phyloP scores from a whole-genome alignment of 2,797 vertebrate genomes.

The Odontamblyopus rebecca region DNA sequence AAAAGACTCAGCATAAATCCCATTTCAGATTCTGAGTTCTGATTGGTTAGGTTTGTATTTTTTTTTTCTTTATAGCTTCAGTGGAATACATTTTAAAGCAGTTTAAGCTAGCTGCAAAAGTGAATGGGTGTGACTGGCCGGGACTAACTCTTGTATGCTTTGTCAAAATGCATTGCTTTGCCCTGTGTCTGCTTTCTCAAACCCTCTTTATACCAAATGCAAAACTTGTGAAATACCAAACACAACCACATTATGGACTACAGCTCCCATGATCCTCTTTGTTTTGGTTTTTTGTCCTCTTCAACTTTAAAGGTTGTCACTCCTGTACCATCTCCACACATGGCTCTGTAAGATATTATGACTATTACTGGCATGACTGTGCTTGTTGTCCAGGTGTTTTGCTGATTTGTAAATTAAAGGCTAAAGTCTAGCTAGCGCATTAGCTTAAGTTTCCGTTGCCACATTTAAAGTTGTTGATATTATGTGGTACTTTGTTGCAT shows the following conservation, averaged over 20 bases:
- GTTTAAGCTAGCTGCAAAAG: not conserved
- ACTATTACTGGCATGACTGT: conserved; percentile 83
- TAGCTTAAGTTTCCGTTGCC: conserved; percentile 76
- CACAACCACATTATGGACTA: conserved; percentile 47
- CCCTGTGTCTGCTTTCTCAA: conserved; percentile 53
- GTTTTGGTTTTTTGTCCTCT: conserved; percentile 60
- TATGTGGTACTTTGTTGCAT: conserved; percentile 86
- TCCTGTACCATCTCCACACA: conserved; percentile 62
- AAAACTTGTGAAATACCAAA: conserved; percentile 79
- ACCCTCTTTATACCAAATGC: conserved; percentile 87
- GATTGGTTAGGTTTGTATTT: not conserved
- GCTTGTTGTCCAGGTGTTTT: conserved; percentile 79
- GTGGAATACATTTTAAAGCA: no score
- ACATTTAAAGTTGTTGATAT: conserved; percentile 83
- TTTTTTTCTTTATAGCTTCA: not conserved
- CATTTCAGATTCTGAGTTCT: no score
- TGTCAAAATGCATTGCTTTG: conserved; percentile 32
- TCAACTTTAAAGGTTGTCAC: conserved; percentile 53
- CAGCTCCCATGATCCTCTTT: conserved; percentile 52
- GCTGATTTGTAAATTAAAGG: conserved; percentile 75
- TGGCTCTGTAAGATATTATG: conserved; percentile 79
- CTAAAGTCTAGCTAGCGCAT: conserved; percentile 69
- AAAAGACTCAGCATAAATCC: not conserved
- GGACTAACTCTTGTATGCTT: conserved; percentile 18
- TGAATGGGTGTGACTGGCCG: not conserved